Evolutionary conservation across 2,113 vertebrate species (phyloP), one percentile per base, ranked within the genome.

Genomic region (Mystacornis crossleyi): DNA sequence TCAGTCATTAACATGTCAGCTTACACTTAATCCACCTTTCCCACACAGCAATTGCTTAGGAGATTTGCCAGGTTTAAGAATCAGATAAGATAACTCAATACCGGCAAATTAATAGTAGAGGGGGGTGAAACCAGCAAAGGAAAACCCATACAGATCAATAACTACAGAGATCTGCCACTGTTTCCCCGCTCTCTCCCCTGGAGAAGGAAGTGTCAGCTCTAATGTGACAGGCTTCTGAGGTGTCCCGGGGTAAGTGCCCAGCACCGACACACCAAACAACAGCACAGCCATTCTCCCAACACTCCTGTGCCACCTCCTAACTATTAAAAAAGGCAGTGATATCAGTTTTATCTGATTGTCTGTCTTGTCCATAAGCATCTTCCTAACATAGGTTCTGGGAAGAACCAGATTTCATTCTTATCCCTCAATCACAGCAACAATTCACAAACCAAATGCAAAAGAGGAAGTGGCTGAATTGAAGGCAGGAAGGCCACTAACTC

Each of bases 341-440:
- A 42, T 18, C 42, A 17, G 18, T 11, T 89, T n/a, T n/a, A 13
- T 18, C 70, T n/a, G 48, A 38, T 42, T 47, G 43, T 11, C 31
- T 31, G 7, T 45, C 43, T 77, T 34, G 34, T 17, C 29, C 28
- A 81, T 36, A 65, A 83, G 38, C 26, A 91, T 33, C 79, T 67
- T 58, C 51, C 29, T 20, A 60, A 40, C 12, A 67, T 0, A 15
- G 25, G 18, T 40, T 69, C 21, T 66, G 45, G 48, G 60, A 70
- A 90, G 28, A 81, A 54, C 8, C 17, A 64, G 18, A 54, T 89
- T 75, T 87, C 50, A 45, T 53, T 66, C 82, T 55, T 53, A 75
- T 42, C 36, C 21, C 55, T 84, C 88, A 95, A 89, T 94, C 87
- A 95, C 78, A 33, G 87, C 73, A 89, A 64, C 34, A 86, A 94